These are phyloP conservation scores for Atta texana DNA, from an alignment of 1,140 invertebrate species.

Conservation along the genomic window DNA sequence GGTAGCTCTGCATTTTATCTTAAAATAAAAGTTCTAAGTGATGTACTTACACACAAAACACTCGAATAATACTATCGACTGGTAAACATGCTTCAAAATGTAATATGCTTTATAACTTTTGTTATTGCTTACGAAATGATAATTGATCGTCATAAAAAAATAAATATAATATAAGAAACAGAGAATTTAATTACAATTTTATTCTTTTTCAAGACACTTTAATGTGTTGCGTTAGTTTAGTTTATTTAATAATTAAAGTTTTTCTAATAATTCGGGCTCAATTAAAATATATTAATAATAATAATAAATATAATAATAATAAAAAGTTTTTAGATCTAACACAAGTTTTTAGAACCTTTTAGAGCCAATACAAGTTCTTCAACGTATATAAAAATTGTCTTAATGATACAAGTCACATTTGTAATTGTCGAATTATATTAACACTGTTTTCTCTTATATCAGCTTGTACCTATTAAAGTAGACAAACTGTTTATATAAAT, in stretches of 20 bases:
- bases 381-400: too few species aligned
- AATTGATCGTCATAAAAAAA: background rate
- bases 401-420: too few species aligned
- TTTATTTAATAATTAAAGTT: background rate
- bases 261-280: too few species aligned
- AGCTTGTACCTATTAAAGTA: too few species aligned
- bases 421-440: too few species aligned
- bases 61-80: background rate
- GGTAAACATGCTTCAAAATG: background rate
- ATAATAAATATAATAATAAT: too few species aligned
- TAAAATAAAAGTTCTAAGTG: slow-evolving; percentile 1
- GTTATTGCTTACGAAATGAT: background rate
- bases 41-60: background rate
- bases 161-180: background rate
- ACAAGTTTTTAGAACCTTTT: too few species aligned
- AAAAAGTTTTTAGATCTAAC: too few species aligned
- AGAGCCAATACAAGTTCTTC: too few species aligned
- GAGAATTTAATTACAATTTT: background rate
- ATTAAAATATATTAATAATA: too few species aligned
- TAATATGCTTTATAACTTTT: slow-evolving; percentile 11
- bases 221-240: background rate
- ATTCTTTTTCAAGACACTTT: background rate
- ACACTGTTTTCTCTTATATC: too few species aligned
- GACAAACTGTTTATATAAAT: too few species aligned
- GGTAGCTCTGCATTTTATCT: slow-evolving; percentile 20